Evolutionary conservation across 2,888 invertebrate species (phyloP).

Genomic region (Megaustenia siamemsis): DNA sequence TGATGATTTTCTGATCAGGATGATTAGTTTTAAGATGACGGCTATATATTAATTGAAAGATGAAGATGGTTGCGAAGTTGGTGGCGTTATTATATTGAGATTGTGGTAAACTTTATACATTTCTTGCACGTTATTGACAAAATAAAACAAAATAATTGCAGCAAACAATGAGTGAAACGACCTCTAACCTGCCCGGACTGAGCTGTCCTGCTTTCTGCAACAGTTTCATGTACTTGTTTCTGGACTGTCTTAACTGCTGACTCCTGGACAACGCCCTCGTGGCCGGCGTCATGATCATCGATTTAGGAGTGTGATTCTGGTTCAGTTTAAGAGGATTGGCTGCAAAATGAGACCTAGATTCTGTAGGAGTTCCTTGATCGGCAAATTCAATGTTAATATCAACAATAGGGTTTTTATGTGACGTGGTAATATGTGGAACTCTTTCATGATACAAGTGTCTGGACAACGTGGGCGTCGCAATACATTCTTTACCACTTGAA

Average conservation of each 20-base stretch:
- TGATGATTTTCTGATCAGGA: no score
- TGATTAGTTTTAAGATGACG: no score
- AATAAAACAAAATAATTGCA: neutral
- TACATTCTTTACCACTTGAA: neutral
- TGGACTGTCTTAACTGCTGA: conserved; percentile 58
- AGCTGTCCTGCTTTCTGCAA: conserved; percentile 50
- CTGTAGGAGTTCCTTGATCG: conserved; percentile 41
- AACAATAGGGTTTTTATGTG: conserved; percentile 21
- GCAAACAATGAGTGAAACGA: no score
- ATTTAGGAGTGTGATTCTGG: conserved; percentile 33
- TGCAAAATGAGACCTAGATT: conserved; percentile 30
- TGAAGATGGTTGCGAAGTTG: no score
- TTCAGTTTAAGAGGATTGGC: conserved; percentile 41
- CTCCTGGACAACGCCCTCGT: conserved; percentile 56
- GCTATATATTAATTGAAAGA: no score
- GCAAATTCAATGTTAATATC: conserved; percentile 53
- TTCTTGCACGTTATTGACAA: no score
- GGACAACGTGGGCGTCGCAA: neutral
- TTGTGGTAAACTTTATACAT: no score
- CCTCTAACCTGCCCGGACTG: conserved; percentile 41
- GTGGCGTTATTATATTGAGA: no score
- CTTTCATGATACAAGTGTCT: neutral
- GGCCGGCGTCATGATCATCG: conserved; percentile 53
- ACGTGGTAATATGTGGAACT: neutral
- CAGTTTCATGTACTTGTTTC: conserved; percentile 57